These are phyloP conservation scores for Alosa alosa DNA, from an alignment of 2,113 vertebrate genomes.

Conservation along the genomic window DNA sequence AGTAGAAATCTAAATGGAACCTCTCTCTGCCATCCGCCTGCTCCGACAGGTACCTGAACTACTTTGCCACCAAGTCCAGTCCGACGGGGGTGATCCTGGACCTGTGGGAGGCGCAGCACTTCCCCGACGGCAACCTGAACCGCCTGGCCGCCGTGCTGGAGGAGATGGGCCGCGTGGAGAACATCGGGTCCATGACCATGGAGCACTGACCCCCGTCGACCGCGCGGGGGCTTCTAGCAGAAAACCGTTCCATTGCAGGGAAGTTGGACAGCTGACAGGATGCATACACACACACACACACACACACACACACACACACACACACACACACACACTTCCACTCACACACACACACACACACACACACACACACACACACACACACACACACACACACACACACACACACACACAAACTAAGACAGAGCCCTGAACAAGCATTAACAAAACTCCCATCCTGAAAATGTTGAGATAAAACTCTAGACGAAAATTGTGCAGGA, in stretches of 20 bases:
- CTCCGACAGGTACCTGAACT: conserved; percentile 90
- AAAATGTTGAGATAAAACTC: background rate
- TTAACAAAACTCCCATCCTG: background rate
- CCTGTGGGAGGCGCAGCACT: conserved; percentile 98
- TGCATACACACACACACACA: background rate
- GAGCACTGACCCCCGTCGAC: conserved; percentile 78
- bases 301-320: background rate
- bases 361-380: background rate
- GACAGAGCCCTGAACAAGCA: background rate
- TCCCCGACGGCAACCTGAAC: conserved; percentile 93
- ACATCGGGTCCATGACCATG: conserved; percentile 78
- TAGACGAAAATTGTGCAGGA: background rate
- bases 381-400: background rate
- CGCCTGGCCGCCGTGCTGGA: conserved; percentile 91
- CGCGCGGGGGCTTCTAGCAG: conserved; percentile 10
- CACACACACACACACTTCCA: background rate
- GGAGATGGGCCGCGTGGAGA: conserved; percentile 95
- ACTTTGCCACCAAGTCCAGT: conserved; percentile 97
- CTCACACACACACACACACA: background rate
- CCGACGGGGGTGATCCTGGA: conserved; percentile 96
- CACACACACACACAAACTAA: background rate
- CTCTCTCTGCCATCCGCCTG: background rate
- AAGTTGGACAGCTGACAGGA: conserved; percentile 25
- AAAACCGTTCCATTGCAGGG: conserved; percentile 35
- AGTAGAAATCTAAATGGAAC: background rate